Evolutionary conservation across 2,888 invertebrate species (phyloP).

Genomic region (Drosophila maculinotata): DNA sequence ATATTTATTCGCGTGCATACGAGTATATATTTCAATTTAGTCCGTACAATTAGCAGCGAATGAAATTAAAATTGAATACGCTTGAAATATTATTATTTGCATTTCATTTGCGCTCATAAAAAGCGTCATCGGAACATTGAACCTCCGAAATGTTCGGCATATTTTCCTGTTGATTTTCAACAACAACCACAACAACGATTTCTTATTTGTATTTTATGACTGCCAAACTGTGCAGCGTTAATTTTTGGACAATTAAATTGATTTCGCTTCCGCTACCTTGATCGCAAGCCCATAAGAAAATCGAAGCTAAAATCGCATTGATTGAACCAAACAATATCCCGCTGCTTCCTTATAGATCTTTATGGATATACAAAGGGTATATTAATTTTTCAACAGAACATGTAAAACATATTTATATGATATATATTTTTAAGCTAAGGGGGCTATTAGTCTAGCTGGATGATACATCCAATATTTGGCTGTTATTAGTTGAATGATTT

Average conservation of each 20-base stretch:
- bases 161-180: conserved; percentile 37
- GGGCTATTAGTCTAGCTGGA: too few species aligned
- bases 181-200: conserved; percentile 23
- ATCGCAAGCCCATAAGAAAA: conserved; percentile 47
- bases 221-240: conserved; percentile 42
- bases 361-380: not conserved
- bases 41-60: conserved; percentile 58
- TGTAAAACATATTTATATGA: not conserved
- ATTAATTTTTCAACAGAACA: not conserved
- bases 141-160: conserved; percentile 32
- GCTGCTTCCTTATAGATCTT: not conserved
- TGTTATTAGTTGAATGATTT: too few species aligned
- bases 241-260: conserved; percentile 67
- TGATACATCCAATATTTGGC: too few species aligned
- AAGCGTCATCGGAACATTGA: conserved; percentile 53
- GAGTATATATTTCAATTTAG: conserved; percentile 30
- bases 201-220: conserved; percentile 47
- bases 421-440: too few species aligned
- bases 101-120: conserved; percentile 58
- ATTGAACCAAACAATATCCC: conserved; percentile 21
- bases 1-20: conserved; percentile 43
- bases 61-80: conserved; percentile 49
- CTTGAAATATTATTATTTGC: conserved; percentile 56
- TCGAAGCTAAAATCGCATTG: conserved; percentile 31
- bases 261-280: conserved; percentile 74